Evolutionary conservation across 1,140 invertebrate species (phyloP).

Genomic region (Drosophila pruinosa): DNA sequence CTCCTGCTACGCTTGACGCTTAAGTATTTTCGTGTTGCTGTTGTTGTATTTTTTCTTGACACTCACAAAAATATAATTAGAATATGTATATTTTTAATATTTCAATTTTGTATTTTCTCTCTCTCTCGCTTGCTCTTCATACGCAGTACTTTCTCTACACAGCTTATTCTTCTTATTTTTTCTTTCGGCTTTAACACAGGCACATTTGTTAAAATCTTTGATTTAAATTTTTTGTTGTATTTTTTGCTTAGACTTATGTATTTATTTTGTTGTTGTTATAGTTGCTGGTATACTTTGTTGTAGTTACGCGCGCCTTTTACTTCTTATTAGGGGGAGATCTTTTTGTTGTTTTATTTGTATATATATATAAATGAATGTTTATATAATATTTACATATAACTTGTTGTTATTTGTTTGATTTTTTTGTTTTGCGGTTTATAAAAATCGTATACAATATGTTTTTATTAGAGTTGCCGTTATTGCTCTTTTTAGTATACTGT

Average conservation of each 20-base stretch:
- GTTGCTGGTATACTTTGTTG: slow-evolving; percentile 65
- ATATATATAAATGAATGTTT: slow-evolving; percentile 56
- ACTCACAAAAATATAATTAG: slow-evolving; percentile 59
- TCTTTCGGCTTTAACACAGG: slow-evolving; percentile 72
- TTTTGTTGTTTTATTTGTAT: slow-evolving; percentile 42
- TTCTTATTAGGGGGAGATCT: slow-evolving; percentile 48
- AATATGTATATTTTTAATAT: slow-evolving; percentile 29
- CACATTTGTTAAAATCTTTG: slow-evolving; percentile 74
- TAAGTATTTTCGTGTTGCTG: slow-evolving; percentile 11
- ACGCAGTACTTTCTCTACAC: slow-evolving; percentile 38
- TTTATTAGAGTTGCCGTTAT: slow-evolving; percentile 47
- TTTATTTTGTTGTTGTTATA: slow-evolving; percentile 47
- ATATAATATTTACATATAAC: slow-evolving; percentile 70
- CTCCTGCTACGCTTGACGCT: slow-evolving; percentile 41
- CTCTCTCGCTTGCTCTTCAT: neutral
- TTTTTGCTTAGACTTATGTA: slow-evolving; percentile 62
- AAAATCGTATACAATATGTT: slow-evolving; percentile 79
- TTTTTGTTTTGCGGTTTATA: slow-evolving; percentile 60
- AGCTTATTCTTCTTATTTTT: slow-evolving; percentile 17
- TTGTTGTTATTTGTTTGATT: slow-evolving; percentile 20
- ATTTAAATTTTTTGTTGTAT: slow-evolving; percentile 38
- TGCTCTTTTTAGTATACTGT: slow-evolving; percentile 55
- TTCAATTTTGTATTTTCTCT: slow-evolving; percentile 11
- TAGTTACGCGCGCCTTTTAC: slow-evolving; percentile 49
- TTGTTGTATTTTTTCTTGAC: slow-evolving; percentile 28